Conservation (phyloP, 2,113 vertebrate genomes). For the Pomatostomus ruficeps region DNA sequence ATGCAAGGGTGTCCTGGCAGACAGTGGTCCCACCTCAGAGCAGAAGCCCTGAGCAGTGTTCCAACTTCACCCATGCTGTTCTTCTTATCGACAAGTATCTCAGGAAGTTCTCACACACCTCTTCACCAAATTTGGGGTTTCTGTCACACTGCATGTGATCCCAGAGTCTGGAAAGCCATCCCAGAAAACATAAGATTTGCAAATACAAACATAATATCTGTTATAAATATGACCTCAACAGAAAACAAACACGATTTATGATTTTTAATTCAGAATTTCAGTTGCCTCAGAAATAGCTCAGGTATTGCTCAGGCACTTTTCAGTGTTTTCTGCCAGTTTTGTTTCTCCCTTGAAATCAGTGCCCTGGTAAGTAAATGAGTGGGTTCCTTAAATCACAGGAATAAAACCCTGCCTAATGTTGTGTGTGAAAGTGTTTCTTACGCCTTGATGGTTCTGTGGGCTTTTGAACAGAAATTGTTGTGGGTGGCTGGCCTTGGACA, state of each 20-base stretch:
- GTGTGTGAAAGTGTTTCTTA: not conserved
- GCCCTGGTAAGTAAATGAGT: not conserved
- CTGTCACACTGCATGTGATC: not conserved
- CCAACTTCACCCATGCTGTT: not conserved
- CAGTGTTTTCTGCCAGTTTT: not conserved
- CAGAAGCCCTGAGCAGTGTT: not conserved
- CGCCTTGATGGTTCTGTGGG: not conserved
- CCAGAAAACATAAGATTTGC: not conserved
- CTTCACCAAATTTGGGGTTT: not conserved
- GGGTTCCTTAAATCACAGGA: not conserved
- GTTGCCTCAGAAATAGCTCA: not conserved
- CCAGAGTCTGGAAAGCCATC: not conserved
- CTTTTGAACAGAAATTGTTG: not conserved
- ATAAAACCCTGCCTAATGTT: not conserved
- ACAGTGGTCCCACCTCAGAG: too few species aligned
- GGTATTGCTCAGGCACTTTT: not conserved
- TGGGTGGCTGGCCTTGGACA: not conserved
- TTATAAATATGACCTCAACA: not conserved
- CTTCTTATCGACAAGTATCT: not conserved
- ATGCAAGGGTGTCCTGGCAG: fast-evolving
- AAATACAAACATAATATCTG: not conserved
- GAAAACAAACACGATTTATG: not conserved
- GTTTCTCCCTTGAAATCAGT: not conserved
- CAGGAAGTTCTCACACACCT: not conserved
- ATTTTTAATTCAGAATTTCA: not conserved